Evolutionary conservation across 2,888 invertebrate species (phyloP).

Genomic region (Drosophila borborema): DNA sequence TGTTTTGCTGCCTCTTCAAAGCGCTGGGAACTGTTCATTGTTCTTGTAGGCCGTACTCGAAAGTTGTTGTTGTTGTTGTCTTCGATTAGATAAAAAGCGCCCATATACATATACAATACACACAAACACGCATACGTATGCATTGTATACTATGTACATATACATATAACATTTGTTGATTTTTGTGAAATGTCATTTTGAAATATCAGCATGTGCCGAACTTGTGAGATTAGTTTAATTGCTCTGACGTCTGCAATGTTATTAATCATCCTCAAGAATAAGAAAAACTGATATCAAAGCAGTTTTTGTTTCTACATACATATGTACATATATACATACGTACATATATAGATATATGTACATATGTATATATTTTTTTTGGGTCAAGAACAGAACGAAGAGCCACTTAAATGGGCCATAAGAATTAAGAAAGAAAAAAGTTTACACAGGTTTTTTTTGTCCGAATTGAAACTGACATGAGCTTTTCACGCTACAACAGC

Average conservation of each 20-base stretch:
- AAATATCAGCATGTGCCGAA: slow-evolving; percentile 48
- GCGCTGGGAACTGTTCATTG: slow-evolving; percentile 42
- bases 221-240: slow-evolving; percentile 66
- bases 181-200: slow-evolving; percentile 73
- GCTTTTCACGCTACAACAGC: not conserved
- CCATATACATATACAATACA: not conserved
- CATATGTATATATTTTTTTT: slow-evolving; percentile 13
- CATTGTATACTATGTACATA: slow-evolving; percentile 11
- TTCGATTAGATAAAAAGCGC: slow-evolving; percentile 55
- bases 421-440: not conserved
- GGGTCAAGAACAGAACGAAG: slow-evolving; percentile 35
- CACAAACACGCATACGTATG: slow-evolving; percentile 10
- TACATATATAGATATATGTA: too few relatives aligned
- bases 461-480: not conserved
- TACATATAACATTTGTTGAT: slow-evolving; percentile 25
- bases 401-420: slow-evolving; percentile 3
- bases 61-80: slow-evolving; percentile 25
- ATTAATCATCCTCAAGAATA: slow-evolving; percentile 54
- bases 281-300: slow-evolving; percentile 30
- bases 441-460: not conserved
- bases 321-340: too few relatives aligned
- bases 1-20: slow-evolving; percentile 50
- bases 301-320: not conserved
- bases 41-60: slow-evolving; percentile 42
- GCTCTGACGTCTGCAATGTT: slow-evolving; percentile 58